Evolutionary conservation across 2,797 vertebrate species (phyloP).

Genomic region (Margarornis squamiger): DNA sequence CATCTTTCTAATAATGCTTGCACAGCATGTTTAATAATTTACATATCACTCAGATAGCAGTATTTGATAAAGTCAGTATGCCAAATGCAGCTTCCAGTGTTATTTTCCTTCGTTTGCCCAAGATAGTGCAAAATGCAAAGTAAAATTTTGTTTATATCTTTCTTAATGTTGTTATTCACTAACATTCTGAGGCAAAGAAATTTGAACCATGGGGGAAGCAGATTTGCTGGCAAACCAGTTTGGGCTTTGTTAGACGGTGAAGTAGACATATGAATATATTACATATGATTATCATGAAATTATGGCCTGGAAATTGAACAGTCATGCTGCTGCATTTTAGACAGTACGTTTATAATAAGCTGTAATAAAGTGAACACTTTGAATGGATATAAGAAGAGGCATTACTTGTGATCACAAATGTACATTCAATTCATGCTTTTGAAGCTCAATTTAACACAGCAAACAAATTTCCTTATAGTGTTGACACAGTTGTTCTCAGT

Average conservation of each 20-base stretch:
- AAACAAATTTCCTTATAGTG: constrained; percentile 74
- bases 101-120: not conserved
- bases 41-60: constrained; percentile 52
- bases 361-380: constrained; percentile 76
- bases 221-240: constrained; percentile 44
- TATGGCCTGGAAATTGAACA: constrained; percentile 74
- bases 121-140: not conserved
- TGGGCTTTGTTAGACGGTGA: constrained; percentile 67
- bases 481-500: constrained; percentile 71
- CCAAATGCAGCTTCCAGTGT: not conserved
- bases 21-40: constrained; percentile 62
- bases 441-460: constrained; percentile 77
- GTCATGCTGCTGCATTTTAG: constrained; percentile 76
- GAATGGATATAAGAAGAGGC: constrained; percentile 72
- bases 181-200: constrained; percentile 16
- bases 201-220: not conserved
- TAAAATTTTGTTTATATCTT: constrained; percentile 25
- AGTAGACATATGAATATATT: constrained; percentile 75
- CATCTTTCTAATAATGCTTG: constrained; percentile 26
- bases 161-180: constrained; percentile 4
- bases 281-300: constrained; percentile 78
- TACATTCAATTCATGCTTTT: constrained; percentile 70
- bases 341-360: constrained; percentile 76
- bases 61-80: constrained; percentile 6
- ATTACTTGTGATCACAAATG: constrained; percentile 68